Evolutionary conservation across 2,797 vertebrate species (phyloP), one percentile per base, ranked within the genome.

Genomic region (Urocyon cinereoargenteus): DNA sequence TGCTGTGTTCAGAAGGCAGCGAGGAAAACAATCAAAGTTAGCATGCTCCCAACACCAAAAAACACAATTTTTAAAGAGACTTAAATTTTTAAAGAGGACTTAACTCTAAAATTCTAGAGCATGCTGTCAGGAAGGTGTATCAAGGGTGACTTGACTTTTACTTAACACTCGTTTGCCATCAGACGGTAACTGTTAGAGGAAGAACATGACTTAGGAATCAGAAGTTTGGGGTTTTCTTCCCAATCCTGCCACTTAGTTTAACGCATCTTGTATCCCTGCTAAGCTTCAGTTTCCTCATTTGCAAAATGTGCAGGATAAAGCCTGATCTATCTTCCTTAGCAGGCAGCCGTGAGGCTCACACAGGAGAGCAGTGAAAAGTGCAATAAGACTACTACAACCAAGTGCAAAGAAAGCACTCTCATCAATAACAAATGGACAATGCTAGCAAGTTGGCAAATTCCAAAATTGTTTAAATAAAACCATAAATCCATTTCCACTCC

Each of bases 391-490:
- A 89, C 31, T 57, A 36, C 64, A 62, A 70, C 28, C 26, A 36
- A 66, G 59, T 6, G 3, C 3, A 70, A 77, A 86, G 6, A 66
- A 36, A 61, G 64, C 49, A 92, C 6, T 45, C 40, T 49, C 21
- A 53, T 49, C 31, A 31, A 1, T 7, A 31, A 36, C 62, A 89
- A 78, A 78, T 24, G n/a, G 28, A 66, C n/a, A 14, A 59, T 19
- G 22, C 53, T 5, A 75, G 40, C 73, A 95, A 93, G 78, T 12
- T 53, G 34, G 91, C 22, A 70, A 83, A 40, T 55, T 64, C 36
- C 28, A 55, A 86, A 91, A 68, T 51, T 88, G 86, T 16, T 81
- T 87, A 79, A 91, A 93, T 85, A 90, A 72, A 87, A 49, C 6
- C 45, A 85, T 45, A 31, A 86, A 94, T 64, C 7, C 51, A 94